A percentile compares a stretch with the other conserved stretches of the same genome.
Conservation (phyloP, 2,113 vertebrate species). For the Pachycephala philippinensis region DNA sequence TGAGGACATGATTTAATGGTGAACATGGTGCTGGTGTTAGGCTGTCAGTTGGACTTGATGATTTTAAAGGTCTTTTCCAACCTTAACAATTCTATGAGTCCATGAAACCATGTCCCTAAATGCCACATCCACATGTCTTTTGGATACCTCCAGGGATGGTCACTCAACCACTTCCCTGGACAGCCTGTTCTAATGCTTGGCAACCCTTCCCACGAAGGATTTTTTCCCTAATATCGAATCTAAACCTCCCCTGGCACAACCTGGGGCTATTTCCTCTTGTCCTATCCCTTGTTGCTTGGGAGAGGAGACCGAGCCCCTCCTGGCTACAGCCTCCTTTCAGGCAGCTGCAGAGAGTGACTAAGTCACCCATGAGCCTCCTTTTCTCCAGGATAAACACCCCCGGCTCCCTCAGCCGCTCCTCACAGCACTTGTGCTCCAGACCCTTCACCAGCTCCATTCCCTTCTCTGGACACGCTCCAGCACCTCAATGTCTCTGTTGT, state of each 20-base stretch:
- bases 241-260: not conserved
- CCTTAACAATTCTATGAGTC: not conserved
- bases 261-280: not conserved
- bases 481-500: rapidly evolving
- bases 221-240: rapidly evolving
- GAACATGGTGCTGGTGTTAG: too few relatives aligned
- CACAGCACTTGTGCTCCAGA: not conserved
- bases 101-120: not conserved
- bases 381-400: not conserved
- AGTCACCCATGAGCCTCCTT: not conserved
- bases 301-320: not conserved
- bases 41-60: not conserved
- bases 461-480: not conserved
- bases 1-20: not conserved
- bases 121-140: not conserved
- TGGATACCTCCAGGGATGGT: not conserved
- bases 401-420: rapidly evolving
- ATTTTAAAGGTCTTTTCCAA: not conserved
- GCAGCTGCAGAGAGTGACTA: not conserved
- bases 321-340: not conserved
- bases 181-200: not conserved
- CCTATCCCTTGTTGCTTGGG: not conserved
- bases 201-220: not conserved
- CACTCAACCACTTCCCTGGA: not conserved
- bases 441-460: rapidly evolving